phyloP scores from a whole-genome alignment of 2,888 invertebrate genomes.

The Hesperia comma region DNA sequence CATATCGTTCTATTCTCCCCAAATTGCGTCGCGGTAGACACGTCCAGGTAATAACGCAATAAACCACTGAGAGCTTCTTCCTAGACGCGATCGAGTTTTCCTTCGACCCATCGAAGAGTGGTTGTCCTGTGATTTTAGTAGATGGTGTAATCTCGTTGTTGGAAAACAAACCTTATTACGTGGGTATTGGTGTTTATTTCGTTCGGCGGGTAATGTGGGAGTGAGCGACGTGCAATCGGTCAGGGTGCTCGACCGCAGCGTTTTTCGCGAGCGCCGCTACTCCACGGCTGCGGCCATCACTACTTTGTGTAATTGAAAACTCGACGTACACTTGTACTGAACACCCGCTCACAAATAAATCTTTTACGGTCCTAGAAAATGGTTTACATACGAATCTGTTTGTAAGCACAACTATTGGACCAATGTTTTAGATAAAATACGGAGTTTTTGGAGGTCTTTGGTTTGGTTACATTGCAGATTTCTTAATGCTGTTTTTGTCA shows the following conservation, averaged over 20 bases:
- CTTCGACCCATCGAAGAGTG: constrained; percentile 79
- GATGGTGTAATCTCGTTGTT: constrained; percentile 41
- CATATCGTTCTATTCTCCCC: constrained; percentile 80
- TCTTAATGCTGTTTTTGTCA: too few species aligned
- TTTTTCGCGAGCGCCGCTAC: constrained; percentile 74
- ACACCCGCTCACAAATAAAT: constrained; percentile 75
- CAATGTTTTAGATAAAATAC: neutral
- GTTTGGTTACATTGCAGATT: too few species aligned
- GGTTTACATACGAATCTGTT: constrained; percentile 34
- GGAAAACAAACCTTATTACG: constrained; percentile 68
- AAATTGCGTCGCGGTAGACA: constrained; percentile 80
- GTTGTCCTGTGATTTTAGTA: constrained; percentile 70
- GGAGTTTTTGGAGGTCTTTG: too few species aligned
- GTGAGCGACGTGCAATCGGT: constrained; percentile 70
- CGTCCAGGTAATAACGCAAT: constrained; percentile 84
- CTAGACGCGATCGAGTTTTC: constrained; percentile 83
- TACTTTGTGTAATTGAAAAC: constrained; percentile 83
- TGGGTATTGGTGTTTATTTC: constrained; percentile 60
- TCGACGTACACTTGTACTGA: constrained; percentile 78
- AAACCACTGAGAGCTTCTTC: constrained; percentile 82
- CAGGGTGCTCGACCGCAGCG: constrained; percentile 72
- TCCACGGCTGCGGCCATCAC: constrained; percentile 74
- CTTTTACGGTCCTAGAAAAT: constrained; percentile 52
- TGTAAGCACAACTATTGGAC: neutral
- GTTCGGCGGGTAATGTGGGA: constrained; percentile 47